Percentiles rank a stretch among this genome's conserved stretches.
phyloP scores from a whole-genome alignment of 2,888 invertebrate genomes.

The Hypomecis punctinalis region DNA sequence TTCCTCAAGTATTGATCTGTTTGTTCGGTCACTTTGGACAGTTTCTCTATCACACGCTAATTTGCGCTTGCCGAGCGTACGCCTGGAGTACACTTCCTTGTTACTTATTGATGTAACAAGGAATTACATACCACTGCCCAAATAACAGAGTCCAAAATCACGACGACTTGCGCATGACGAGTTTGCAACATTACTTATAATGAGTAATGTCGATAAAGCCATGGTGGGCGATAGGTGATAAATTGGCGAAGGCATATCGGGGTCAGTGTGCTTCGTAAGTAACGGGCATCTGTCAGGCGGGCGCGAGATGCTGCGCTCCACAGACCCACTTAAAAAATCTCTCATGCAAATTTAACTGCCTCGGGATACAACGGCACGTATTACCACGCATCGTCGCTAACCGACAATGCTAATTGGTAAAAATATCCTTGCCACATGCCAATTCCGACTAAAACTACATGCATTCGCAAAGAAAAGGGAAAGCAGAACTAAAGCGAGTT shows the following conservation, averaged over 20 bases:
- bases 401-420: constrained; percentile 59
- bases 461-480: constrained; percentile 32
- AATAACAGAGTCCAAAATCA: too few relatives aligned
- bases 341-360: constrained; percentile 59
- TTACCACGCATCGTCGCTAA: constrained; percentile 54
- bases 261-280: constrained; percentile 74
- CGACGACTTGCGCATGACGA: too few relatives aligned
- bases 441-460: constrained; percentile 30
- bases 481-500: constrained; percentile 34
- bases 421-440: constrained; percentile 45
- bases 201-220: constrained; percentile 40
- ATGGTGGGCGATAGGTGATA: constrained; percentile 56
- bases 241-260: constrained; percentile 65
- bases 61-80: too few relatives aligned
- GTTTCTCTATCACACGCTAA: too few relatives aligned
- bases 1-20: too few relatives aligned
- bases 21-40: too few relatives aligned
- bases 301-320: constrained; percentile 52
- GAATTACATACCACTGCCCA: too few relatives aligned
- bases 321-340: constrained; percentile 58
- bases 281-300: constrained; percentile 70
- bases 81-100: constrained; percentile 11
- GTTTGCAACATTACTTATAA: constrained; percentile 19
- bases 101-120: constrained; percentile 15
- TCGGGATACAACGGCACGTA: constrained; percentile 50